Conservation (phyloP, 1,140 invertebrate species). For the Euwallacea similis region DNA sequence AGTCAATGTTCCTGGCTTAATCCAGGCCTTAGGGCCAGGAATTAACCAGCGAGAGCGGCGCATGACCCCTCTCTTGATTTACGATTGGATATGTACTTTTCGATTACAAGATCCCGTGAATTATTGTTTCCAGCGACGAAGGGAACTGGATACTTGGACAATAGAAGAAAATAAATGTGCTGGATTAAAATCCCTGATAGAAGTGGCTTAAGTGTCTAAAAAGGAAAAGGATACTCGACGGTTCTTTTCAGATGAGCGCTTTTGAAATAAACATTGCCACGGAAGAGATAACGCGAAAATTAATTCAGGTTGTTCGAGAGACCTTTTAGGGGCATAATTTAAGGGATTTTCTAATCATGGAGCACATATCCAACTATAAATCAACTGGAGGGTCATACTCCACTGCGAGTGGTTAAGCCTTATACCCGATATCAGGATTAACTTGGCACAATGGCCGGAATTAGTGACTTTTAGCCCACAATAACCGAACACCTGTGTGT, state of each 20-base stretch:
- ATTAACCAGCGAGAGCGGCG: constrained; percentile 24
- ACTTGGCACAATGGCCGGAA: constrained; percentile 26
- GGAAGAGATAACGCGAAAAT: background rate
- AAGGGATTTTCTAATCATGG: constrained; percentile 40
- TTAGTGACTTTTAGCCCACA: constrained; percentile 26
- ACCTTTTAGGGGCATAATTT: constrained; percentile 37
- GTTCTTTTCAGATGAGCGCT: background rate
- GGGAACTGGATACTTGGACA: constrained; percentile 29
- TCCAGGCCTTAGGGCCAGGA: constrained; percentile 23
- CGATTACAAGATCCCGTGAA: constrained; percentile 44
- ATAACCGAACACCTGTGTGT: background rate
- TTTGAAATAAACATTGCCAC: background rate
- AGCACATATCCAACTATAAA: constrained; percentile 39
- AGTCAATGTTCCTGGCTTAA: constrained; percentile 27
- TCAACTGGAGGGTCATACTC: constrained; percentile 26
- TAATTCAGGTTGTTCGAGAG: constrained; percentile 2
- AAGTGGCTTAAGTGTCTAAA: background rate
- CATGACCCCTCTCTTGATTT: constrained; percentile 39
- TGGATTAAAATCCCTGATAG: constrained; percentile 17
- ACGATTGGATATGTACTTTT: constrained; percentile 41
- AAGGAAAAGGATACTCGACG: background rate
- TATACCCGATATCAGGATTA: constrained; percentile 28
- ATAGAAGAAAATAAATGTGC: constrained; percentile 22
- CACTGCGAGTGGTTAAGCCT: constrained; percentile 25
- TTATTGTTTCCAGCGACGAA: constrained; percentile 39